Base-by-base conservation (phyloP, 1,140 invertebrate genomes). In the Sycophaga agraensis region DNA sequence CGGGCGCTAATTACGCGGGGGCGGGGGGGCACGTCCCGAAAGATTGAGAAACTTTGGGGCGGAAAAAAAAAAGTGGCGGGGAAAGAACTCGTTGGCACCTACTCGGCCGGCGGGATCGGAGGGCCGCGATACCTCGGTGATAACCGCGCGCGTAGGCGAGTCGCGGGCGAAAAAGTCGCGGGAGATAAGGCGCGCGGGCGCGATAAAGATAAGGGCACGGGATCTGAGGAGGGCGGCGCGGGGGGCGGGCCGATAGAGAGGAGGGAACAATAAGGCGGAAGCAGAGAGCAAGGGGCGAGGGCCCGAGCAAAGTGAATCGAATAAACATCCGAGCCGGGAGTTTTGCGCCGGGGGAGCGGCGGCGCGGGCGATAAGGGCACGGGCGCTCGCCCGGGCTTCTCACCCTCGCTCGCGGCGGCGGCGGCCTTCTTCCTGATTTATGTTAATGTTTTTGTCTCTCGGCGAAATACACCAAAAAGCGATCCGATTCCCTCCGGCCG, bases 371-470 rank as follows among this genome's bases (percentile, higher is more conserved):
- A 59, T 53, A 60, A 57, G 60, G 48, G 21, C 28, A 22, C 2
- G 17, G 34, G 26, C 53, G 57, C 62, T 70, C 66, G 64, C 66
- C 63, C 66, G 60, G 60, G 46, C 68, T 45, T 68, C 61, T 42
- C 22, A 46, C 28, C 28, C 28, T 42, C 19, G 42, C n/a, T n/a
- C n/a, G n/a, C n/a, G n/a, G n/a, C n/a, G 35, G 11, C 6, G 14
- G 7, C 26, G 63, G 62, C 37, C 59, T 65, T 64, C 66, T 71
- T 72, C 69, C 73, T 80, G 77, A 80, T 80, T 80, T 80, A 80
- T 79, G 76, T 77, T 80, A 80, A 80, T 80, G 78, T 80, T 80
- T 79, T 80, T 80, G 78, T 80, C 75, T 77, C 71, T 66, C 68
- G 68, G 71, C 71, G 70, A 78, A 75, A 80, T 78, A 78, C 73